phyloP scores from a whole-genome alignment of 2,888 invertebrate genomes.

The Pyrochroa serraticornis region DNA sequence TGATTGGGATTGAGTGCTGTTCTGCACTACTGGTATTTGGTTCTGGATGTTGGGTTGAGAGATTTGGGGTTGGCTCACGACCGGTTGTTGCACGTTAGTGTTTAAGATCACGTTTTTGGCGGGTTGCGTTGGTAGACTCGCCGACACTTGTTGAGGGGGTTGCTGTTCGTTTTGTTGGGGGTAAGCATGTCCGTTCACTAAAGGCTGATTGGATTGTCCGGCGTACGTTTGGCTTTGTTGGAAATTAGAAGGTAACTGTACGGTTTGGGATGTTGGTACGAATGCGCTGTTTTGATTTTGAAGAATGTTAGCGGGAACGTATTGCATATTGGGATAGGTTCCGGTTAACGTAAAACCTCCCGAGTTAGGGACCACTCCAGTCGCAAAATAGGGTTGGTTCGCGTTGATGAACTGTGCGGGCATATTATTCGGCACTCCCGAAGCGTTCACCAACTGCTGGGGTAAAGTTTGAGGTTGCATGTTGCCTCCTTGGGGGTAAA shows the following conservation, averaged over 20 bases:
- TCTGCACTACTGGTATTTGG: conserved; percentile 36
- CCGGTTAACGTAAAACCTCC: conserved; percentile 45
- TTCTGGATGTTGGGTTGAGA: conserved; percentile 42
- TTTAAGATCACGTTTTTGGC: conserved; percentile 51
- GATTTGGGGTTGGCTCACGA: conserved; percentile 33
- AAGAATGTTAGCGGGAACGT: conserved; percentile 53
- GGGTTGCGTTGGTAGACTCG: conserved; percentile 50
- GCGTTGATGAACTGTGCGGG: conserved; percentile 52
- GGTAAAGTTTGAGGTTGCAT: conserved; percentile 51
- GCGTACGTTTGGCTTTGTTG: conserved; percentile 56
- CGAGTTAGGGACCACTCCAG: conserved; percentile 46
- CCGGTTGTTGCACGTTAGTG: conserved; percentile 36
- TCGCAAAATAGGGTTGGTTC: conserved; percentile 49
- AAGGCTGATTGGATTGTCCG: conserved; percentile 47
- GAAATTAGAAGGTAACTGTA: conserved; percentile 49
- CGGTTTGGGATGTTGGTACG: conserved; percentile 54
- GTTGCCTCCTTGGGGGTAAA: conserved; percentile 55
- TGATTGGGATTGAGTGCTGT: conserved; percentile 26
- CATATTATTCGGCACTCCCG: conserved; percentile 46
- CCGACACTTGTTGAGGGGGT: conserved; percentile 41
- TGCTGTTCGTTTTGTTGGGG: conserved; percentile 34
- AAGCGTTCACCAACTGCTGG: conserved; percentile 45
- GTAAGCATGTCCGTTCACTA: conserved; percentile 55
- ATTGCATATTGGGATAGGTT: conserved; percentile 52
- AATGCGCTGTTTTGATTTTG: conserved; percentile 55